Evolutionary conservation across 1,140 invertebrate species (phyloP).

Genomic region (fruit fly (Drosophila melanogaster)): Release_6_plus_ISO1_MT NC_004354.4:4672001-4672500

Average conservation of each 20-base stretch:
- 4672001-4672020: slow-evolving; percentile 21
- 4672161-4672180: slow-evolving; percentile 26
- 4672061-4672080: slow-evolving; percentile 14
- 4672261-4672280: background rate
- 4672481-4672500: background rate
- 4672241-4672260: slow-evolving; percentile 44
- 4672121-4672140: slow-evolving; percentile 44
- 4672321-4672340: slow-evolving; percentile 73
- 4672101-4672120: slow-evolving; percentile 12
- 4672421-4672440: slow-evolving; percentile 21
- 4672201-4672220: slow-evolving; percentile 68
- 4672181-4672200: slow-evolving; percentile 70
- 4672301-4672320: slow-evolving; percentile 78
- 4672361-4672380: slow-evolving; percentile 12
- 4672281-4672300: slow-evolving; percentile 52
- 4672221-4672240: slow-evolving; percentile 80
- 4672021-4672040: background rate
- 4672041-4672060: slow-evolving; percentile 21
- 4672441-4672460: slow-evolving; percentile 2
- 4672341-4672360: slow-evolving; percentile 46
- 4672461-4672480: slow-evolving; percentile 21
- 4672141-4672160: slow-evolving; percentile 18
- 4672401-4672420: slow-evolving; percentile 15
- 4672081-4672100: slow-evolving; percentile 2
- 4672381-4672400: slow-evolving; percentile 20